Evolutionary conservation across 2,888 invertebrate species (phyloP).

Genomic region (Diarsia brunnea): DNA sequence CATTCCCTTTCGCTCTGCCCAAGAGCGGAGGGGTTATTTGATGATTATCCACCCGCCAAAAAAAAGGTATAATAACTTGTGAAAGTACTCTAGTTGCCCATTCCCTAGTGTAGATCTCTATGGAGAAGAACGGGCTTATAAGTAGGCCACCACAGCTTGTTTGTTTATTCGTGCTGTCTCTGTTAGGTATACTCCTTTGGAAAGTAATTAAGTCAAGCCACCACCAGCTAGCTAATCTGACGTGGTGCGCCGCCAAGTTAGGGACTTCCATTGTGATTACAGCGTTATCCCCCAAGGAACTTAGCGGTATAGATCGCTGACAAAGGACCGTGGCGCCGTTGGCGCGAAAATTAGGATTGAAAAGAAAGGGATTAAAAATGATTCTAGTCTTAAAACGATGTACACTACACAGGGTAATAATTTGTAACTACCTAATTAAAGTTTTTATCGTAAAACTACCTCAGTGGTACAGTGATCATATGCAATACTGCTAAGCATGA

Average conservation of each 20-base stretch:
- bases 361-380: not conserved
- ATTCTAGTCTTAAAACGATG: not conserved
- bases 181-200: not conserved
- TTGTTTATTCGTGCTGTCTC: not conserved
- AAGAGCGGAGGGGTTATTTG: too few species aligned
- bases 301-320: constrained; percentile 24
- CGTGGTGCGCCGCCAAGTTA: constrained; percentile 39
- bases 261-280: constrained; percentile 37
- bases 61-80: too few species aligned
- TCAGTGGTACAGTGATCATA: not conserved
- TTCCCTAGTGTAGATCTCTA: too few species aligned
- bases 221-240: constrained; percentile 45
- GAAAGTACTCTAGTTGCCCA: too few species aligned
- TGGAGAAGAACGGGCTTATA: too few species aligned
- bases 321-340: constrained; percentile 7
- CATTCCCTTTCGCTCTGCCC: too few species aligned
- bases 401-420: not conserved
- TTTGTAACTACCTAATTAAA: too few species aligned
- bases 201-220: constrained; percentile 44
- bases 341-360: constrained; percentile 13
- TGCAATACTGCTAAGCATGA: not conserved
- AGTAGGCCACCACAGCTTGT: not conserved
- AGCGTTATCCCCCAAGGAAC: constrained; percentile 36
- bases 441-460: not conserved
- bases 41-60: too few species aligned